Conservation (phyloP, 2,888 invertebrate genomes). For the Balanococcus diminutus region DNA sequence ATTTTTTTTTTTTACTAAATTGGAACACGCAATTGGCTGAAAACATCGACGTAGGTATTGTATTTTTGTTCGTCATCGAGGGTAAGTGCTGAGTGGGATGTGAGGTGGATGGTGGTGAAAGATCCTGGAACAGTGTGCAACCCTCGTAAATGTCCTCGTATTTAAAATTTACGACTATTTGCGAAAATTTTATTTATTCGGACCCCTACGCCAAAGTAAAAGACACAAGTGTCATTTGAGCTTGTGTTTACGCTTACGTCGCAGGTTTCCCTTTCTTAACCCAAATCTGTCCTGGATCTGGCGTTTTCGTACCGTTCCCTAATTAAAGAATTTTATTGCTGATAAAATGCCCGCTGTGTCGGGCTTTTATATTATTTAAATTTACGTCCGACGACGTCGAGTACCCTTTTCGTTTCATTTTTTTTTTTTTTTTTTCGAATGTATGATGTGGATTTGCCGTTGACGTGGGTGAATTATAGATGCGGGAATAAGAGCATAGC, state of each 20-base stretch:
- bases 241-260: not conserved
- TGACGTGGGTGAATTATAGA: conserved; percentile 1
- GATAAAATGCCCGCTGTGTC: not conserved
- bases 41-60: not conserved
- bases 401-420: not conserved
- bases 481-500: not conserved
- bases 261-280: not conserved
- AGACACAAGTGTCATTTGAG: not conserved
- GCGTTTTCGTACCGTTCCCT: not conserved
- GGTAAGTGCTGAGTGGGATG: too few relatives aligned
- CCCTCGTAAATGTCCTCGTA: not conserved
- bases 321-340: not conserved
- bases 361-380: conserved; percentile 5
- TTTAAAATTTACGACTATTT: conserved; percentile 5
- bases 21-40: not conserved
- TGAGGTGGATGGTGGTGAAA: not conserved
- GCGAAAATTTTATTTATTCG: conserved; percentile 4
- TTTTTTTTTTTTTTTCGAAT: not conserved
- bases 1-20: not conserved
- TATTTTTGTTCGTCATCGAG: not conserved
- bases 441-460: not conserved
- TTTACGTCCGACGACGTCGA: not conserved
- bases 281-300: not conserved
- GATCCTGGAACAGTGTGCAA: not conserved
- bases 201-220: not conserved